Conservation (phyloP, 2,888 invertebrate species). For the Dascillus cervinus region DNA sequence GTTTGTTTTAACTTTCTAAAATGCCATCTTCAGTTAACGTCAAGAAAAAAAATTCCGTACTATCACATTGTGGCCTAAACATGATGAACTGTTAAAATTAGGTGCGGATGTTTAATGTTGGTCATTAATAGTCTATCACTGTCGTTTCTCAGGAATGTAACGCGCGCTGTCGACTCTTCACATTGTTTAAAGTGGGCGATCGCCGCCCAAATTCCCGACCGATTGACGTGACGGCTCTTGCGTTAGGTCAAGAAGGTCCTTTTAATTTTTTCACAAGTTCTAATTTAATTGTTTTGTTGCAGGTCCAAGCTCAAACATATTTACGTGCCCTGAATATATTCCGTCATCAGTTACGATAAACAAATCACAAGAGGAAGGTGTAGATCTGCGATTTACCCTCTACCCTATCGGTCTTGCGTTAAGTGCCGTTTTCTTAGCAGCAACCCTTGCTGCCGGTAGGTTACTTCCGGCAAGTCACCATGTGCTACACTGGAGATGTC, state of each 20-base stretch:
- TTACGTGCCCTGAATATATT: constrained; percentile 55
- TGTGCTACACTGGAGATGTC: constrained; percentile 82
- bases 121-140: too few relatives aligned
- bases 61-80: too few relatives aligned
- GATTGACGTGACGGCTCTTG: too few relatives aligned
- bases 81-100: too few relatives aligned
- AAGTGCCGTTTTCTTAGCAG: constrained; percentile 73
- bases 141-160: too few relatives aligned
- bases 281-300: constrained; percentile 19
- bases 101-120: too few relatives aligned
- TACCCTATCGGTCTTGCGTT: constrained; percentile 73
- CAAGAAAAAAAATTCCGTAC: too few relatives aligned
- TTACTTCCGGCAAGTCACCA: constrained; percentile 77
- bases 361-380: constrained; percentile 14
- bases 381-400: constrained; percentile 57
- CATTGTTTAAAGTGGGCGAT: too few relatives aligned
- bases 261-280: too few relatives aligned
- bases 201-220: too few relatives aligned
- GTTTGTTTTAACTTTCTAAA: background rate
- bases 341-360: constrained; percentile 25
- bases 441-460: constrained; percentile 72
- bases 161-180: too few relatives aligned
- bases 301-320: constrained; percentile 47
- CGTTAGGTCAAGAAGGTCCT: too few relatives aligned
- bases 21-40: background rate